phyloP scores from a whole-genome alignment of 1,140 invertebrate genomes.

The Ceratoteleas bidentatus region DNA sequence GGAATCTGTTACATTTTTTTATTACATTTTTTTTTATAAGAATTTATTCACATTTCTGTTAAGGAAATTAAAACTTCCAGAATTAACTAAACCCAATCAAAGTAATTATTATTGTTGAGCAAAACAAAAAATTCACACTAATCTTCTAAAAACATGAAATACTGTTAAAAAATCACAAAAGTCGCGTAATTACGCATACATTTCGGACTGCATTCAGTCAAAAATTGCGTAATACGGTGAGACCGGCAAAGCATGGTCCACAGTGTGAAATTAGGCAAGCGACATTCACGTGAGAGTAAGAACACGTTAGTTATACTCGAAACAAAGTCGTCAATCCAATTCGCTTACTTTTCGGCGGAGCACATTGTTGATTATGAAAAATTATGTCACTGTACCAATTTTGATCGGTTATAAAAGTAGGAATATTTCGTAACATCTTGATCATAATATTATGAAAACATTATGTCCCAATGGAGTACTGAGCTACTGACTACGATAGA shows the following conservation, averaged over 20 bases:
- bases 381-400: conserved; percentile 78
- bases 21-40: too few relatives aligned
- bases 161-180: neutral
- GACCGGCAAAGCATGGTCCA: neutral
- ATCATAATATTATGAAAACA: conserved; percentile 74
- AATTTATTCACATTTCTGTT: too few relatives aligned
- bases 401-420: conserved; percentile 76
- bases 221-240: conserved; percentile 11
- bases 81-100: too few relatives aligned
- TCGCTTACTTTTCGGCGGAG: conserved; percentile 65
- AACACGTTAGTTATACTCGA: conserved; percentile 26
- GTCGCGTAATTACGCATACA: conserved; percentile 38
- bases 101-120: too few relatives aligned
- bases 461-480: conserved; percentile 57
- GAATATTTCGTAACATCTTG: conserved; percentile 76
- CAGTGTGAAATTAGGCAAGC: conserved; percentile 18
- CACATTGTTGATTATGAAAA: conserved; percentile 41
- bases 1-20: too few relatives aligned
- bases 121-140: too few relatives aligned
- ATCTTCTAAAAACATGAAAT: too few relatives aligned
- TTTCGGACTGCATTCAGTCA: conserved; percentile 40
- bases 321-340: conserved; percentile 7
- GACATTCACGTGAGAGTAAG: neutral
- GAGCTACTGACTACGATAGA: conserved; percentile 39
- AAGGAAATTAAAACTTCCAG: too few relatives aligned